Evolutionary conservation across 2,113 vertebrate species (phyloP).

Genomic region (Mustelus asterias): DNA sequence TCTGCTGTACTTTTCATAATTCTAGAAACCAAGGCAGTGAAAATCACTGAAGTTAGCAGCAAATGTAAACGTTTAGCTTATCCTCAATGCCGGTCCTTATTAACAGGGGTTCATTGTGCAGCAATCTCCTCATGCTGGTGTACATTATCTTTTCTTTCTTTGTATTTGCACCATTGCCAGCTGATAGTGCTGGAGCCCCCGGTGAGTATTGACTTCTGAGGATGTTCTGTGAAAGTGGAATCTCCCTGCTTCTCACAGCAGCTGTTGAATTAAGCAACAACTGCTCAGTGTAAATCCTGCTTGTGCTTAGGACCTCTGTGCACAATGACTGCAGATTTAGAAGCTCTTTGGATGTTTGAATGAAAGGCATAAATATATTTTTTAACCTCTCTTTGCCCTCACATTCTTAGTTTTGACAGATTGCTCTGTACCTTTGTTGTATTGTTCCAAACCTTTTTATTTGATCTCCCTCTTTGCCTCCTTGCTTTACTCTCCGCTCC

Average conservation of each 20-base stretch:
- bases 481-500: not conserved
- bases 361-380: not conserved
- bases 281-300: not conserved
- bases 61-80: not conserved
- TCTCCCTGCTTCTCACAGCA: not conserved
- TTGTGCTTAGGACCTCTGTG: not conserved
- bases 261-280: not conserved
- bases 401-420: not conserved
- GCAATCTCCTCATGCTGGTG: not conserved
- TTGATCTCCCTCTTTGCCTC: not conserved
- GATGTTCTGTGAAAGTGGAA: not conserved
- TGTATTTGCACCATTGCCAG: slow-evolving; percentile 58
- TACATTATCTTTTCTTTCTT: not conserved
- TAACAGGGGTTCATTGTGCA: not conserved
- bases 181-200: slow-evolving; percentile 87
- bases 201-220: slow-evolving; percentile 62
- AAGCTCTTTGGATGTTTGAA: not conserved
- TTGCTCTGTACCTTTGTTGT: not conserved
- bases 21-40: not conserved
- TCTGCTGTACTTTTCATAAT: not conserved
- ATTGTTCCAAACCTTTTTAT: not conserved
- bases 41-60: not conserved
- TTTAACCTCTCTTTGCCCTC: not conserved
- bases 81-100: too few species aligned
- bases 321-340: not conserved